These are phyloP conservation scores for Drosophila pseudoananassae DNA, from an alignment of 1,140 invertebrate genomes.

Conservation along the genomic window DNA sequence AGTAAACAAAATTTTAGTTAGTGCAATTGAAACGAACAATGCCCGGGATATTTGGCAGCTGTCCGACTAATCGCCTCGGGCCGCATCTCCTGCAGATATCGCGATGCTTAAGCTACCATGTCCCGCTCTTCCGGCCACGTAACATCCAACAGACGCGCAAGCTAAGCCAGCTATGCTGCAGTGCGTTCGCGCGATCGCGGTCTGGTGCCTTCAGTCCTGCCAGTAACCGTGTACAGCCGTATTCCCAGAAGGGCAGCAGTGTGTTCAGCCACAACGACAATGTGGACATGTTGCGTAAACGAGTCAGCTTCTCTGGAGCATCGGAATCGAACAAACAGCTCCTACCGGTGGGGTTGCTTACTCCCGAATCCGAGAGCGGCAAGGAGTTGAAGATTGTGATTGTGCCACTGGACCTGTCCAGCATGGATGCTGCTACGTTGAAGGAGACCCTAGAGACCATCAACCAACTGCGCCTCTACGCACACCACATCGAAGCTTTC, in stretches of 20 bases:
- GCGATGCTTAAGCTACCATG: conserved; percentile 55
- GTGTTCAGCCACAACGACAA: conserved; percentile 38
- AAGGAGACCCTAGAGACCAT: conserved; percentile 56
- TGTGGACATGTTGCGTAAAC: conserved; percentile 52
- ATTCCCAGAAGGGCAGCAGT: conserved; percentile 26
- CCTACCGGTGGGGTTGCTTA: conserved; percentile 59
- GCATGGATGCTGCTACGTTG: conserved; percentile 41
- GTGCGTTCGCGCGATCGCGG: neutral
- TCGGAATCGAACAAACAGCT: conserved; percentile 4
- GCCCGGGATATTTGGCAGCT: conserved; percentile 13
- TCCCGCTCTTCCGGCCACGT: conserved; percentile 44
- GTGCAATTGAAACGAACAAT: conserved; percentile 10
- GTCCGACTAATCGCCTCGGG: conserved; percentile 27
- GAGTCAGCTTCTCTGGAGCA: conserved; percentile 50
- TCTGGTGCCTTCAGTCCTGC: neutral
- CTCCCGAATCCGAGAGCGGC: conserved; percentile 40
- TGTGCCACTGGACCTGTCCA: conserved; percentile 65
- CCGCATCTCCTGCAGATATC: conserved; percentile 60
- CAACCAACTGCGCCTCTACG: conserved; percentile 53
- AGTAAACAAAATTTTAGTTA: conserved; percentile 6
- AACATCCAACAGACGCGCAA: neutral
- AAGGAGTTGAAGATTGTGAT: conserved; percentile 69
- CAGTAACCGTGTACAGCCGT: conserved; percentile 36
- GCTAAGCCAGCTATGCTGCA: conserved; percentile 33
- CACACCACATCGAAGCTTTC: conserved; percentile 57